Conservation (phyloP, 1,140 invertebrate genomes). For the Lamellibrachia luymesi region DNA sequence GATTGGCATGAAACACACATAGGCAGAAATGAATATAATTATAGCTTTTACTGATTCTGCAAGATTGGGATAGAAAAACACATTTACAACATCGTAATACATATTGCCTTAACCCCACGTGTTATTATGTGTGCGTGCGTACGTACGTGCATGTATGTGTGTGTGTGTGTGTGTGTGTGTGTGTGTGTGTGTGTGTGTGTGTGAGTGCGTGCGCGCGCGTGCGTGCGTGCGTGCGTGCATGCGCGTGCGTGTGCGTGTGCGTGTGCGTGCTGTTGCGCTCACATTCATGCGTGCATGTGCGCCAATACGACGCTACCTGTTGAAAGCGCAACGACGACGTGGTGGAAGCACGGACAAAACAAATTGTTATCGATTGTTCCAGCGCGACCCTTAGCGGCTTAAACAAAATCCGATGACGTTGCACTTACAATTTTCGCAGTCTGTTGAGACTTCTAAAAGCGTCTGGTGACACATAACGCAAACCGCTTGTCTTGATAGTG, state of each 20-base stretch:
- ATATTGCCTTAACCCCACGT: too few species aligned
- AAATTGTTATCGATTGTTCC: too few species aligned
- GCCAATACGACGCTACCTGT: too few species aligned
- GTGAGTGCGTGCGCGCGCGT: slow-evolving; percentile 13
- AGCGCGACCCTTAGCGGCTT: neutral
- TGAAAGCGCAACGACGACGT: too few species aligned
- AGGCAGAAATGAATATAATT: too few species aligned
- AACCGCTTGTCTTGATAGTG: neutral
- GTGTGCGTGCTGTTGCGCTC: neutral
- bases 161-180: slow-evolving; percentile 17
- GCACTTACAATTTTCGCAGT: neutral
- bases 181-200: slow-evolving; percentile 19
- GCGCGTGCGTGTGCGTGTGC: neutral
- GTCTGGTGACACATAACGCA: neutral
- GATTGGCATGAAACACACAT: too few species aligned
- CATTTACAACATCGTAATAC: too few species aligned
- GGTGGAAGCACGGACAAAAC: too few species aligned
- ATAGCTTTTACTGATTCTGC: too few species aligned
- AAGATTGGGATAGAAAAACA: too few species aligned
- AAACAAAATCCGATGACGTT: neutral
- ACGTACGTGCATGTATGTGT: slow-evolving; percentile 8
- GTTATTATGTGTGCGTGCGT: neutral
- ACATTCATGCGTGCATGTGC: too few species aligned
- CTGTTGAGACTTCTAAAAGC: neutral
- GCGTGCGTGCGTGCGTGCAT: slow-evolving; percentile 11